Evolutionary conservation across 1,140 invertebrate genomes (phyloP), one percentile per base, ranked within the genome.

Genomic region (Drosophila pandora): DNA sequence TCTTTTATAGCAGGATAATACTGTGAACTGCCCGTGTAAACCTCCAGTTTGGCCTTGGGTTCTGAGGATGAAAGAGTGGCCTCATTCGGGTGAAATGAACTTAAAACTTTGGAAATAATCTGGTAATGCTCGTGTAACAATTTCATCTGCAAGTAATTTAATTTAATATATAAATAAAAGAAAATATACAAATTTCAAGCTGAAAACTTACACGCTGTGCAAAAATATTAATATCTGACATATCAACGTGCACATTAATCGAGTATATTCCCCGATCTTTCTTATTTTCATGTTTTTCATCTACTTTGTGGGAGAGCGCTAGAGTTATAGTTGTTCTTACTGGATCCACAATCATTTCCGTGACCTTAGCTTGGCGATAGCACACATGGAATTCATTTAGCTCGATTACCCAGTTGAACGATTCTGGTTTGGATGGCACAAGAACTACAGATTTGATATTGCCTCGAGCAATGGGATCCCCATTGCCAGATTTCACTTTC

Each of bases 251-350:
- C 2, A 87, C 75, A 58, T 87, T 87, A 22, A 87, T 69, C 1
- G 79, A 87, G n/a, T 63, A 88, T 0, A 49, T 65, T 9, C 52
- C 48, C 9, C 56, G 45, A 5, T 58, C 67, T 6, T 8, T 30
- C 6, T 7, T 13, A 3, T 34, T 61, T 6, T 56, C 57, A n/a
- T 28, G 8, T 9, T 39, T 10, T 10, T 77, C 59, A 0, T 25
- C 13, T 5, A 21, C 2, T 21, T 83, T 88, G 9, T 82, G 52
- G 0, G 89, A 89, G 17, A 85, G 2, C 0, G 79, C 88, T 34
- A 90, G 28, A 1, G 94, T 95, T 10, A 93, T 93, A 50, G 93
- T 94, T 2, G 94, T 92, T 7, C 93, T 93, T 0, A 95, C 87
- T 17, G 94, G 94, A 63, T 93, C 63, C 2, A 90, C 7, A 10